Conservation (phyloP, 2,797 vertebrate genomes). For the Pseudomugil tenellus region DNA sequence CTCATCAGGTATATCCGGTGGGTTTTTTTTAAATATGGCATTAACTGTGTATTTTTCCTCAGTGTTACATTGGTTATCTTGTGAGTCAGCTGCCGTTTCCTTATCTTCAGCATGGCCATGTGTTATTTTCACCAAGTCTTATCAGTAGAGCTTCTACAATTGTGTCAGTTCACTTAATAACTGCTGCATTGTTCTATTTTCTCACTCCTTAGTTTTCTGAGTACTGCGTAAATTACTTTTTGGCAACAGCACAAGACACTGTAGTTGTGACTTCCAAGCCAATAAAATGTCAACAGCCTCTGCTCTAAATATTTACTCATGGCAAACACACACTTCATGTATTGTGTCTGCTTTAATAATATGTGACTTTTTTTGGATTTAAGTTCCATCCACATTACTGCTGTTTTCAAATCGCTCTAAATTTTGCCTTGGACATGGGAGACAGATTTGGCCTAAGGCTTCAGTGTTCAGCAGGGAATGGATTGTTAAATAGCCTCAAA, state of each 20-base stretch:
- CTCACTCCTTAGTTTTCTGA: constrained; percentile 41
- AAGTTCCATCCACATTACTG: constrained; percentile 56
- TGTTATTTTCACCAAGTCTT: constrained; percentile 23
- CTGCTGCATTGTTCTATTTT: constrained; percentile 47
- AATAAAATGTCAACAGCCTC: constrained; percentile 65
- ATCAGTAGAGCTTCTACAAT: constrained; percentile 26
- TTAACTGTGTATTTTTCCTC: constrained; percentile 32
- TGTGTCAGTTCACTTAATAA: constrained; percentile 37
- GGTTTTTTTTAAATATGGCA: constrained; percentile 18
- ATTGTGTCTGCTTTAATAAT: constrained; percentile 59
- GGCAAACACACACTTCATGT: constrained; percentile 51
- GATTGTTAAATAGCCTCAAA: constrained; percentile 64
- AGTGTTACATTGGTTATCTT: neutral
- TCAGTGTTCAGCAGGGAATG: constrained; percentile 51
- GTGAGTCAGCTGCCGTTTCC: constrained; percentile 22
- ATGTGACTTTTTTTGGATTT: constrained; percentile 66
- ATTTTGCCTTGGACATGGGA: constrained; percentile 50
- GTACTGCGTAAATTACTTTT: constrained; percentile 43
- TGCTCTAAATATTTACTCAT: constrained; percentile 72
- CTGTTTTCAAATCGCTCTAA: constrained; percentile 51
- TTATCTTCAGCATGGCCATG: constrained; percentile 22
- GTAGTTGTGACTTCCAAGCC: constrained; percentile 53
- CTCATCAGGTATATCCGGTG: constrained; percentile 31
- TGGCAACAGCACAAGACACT: constrained; percentile 52
- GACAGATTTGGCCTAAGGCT: constrained; percentile 48